Percentiles rank a stretch among this genome's conserved stretches.
phyloP scores from a whole-genome alignment of 2,797 vertebrate species.

The Myotis planiceps region DNA sequence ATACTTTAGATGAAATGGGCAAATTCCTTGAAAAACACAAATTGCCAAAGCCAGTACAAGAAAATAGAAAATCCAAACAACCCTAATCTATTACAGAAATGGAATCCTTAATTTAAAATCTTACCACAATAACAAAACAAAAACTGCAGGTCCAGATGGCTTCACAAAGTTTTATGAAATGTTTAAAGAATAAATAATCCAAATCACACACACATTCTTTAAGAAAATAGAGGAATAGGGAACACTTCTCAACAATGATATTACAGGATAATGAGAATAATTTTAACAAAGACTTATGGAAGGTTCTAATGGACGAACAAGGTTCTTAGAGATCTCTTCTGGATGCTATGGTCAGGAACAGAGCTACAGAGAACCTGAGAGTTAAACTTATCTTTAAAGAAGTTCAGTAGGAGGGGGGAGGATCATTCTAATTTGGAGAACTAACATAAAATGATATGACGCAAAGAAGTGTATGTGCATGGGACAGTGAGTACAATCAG shows the following conservation, averaged over 20 bases:
- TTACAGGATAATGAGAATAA: not conserved
- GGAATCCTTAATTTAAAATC: not conserved
- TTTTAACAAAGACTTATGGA: not conserved
- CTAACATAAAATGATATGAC: not conserved
- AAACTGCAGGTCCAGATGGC: not conserved
- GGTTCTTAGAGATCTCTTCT: not conserved
- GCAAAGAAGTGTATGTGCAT: not conserved
- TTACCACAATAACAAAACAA: not conserved
- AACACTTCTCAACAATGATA: not conserved
- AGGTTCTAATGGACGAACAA: not conserved
- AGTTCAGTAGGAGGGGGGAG: not conserved
- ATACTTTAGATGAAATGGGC: not conserved
- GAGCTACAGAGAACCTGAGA: not conserved
- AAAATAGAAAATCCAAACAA: not conserved
- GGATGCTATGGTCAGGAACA: not conserved
- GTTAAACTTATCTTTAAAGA: not conserved
- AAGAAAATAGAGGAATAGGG: not conserved
- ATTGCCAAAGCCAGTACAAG: not conserved
- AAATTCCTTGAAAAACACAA: conserved; percentile 24
- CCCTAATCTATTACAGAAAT: not conserved
- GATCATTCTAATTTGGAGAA: not conserved
- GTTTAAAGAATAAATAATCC: not conserved
- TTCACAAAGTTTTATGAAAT: not conserved
- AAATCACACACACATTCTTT: not conserved
- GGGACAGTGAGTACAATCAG: not conserved